Base-by-base conservation (phyloP, 2,888 invertebrate genomes). In the Saturnia pavonia region DNA sequence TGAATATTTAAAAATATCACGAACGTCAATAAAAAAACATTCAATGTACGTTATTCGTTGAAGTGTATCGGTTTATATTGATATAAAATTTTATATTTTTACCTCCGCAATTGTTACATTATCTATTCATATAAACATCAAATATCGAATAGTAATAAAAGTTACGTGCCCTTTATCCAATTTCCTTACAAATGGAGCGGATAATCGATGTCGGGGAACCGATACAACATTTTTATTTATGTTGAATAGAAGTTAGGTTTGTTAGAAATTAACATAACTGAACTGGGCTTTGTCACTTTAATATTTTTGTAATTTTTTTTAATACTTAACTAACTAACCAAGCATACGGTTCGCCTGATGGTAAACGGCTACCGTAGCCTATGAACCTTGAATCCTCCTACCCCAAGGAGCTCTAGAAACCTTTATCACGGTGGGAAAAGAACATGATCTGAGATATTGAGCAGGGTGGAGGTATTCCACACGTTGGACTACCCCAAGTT, bases 91-190 rank as follows among this genome's bases (percentile, higher is more conserved):
- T 63, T 63, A 63, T 34, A 16, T 63, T 63, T 27, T 63, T 16
- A 34, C 63, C 63, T 63, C 34, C 63, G 16, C 27, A 63, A 63
- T 63, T 63, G 63, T 2, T 22, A 63, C 34, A 63, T 63, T 63
- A 63, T 63, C 63, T 63, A 63, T 63, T 63, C 63, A 63, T 63
- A 63, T 63, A 63, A 63, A 63, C 63, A 63, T 63, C 34, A 63
- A 27, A 63, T 63, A 63, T 63, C 34, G 63, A 63, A 34, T 63
- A 63, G 34, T 11, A 27, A 22, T 63, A 63, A 14, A 63, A 34
- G 63, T 63, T 63, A 63, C 12, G 6, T 14, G 8, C 63, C 1
- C 19, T 34, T 16, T 63, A 63, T 63, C 19, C 63, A 63, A 63
- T 34, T 63, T 16, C 14, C 34, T 34, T 63, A 63, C 63, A 34